A percentile compares a stretch with the other conserved stretches of the same genome.
Evolutionary conservation across 2,888 invertebrate species (phyloP).

Genomic region (Vesta saturnalis): DNA sequence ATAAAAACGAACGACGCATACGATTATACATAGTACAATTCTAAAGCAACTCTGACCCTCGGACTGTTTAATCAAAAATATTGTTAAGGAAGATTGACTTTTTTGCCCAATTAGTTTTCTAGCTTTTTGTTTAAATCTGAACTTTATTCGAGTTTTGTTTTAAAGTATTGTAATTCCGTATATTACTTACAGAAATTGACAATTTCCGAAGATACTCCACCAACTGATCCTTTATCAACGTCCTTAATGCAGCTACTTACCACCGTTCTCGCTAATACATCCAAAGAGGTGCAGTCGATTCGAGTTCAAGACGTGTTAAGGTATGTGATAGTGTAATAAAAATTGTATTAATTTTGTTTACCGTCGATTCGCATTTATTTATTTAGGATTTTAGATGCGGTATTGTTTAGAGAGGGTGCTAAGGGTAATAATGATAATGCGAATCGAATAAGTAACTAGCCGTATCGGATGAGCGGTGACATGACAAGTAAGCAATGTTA

Average conservation of each 20-base stretch:
- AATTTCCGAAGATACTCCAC: constrained; percentile 55
- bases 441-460: constrained; percentile 49
- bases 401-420: constrained; percentile 13
- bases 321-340: constrained; percentile 57
- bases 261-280: constrained; percentile 63
- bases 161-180: too few relatives aligned
- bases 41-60: constrained; percentile 11
- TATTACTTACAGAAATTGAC: constrained; percentile 53
- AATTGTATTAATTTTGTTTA: too few relatives aligned
- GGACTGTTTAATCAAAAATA: constrained; percentile 12
- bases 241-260: constrained; percentile 66
- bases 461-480: constrained; percentile 51
- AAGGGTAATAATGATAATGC: constrained; percentile 46
- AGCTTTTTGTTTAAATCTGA: too few relatives aligned
- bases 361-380: constrained; percentile 18
- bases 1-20: constrained; percentile 11
- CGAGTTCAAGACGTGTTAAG: constrained; percentile 68
- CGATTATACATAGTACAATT: neutral
- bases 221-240: constrained; percentile 61
- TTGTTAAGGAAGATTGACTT: constrained; percentile 11
- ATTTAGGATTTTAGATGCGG: constrained; percentile 19
- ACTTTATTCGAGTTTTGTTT: too few relatives aligned
- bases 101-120: constrained; percentile 10
- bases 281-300: constrained; percentile 59
- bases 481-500: constrained; percentile 39